Conservation (phyloP, 2,797 vertebrate genomes). For the Acrossocheilus wenchowensis region DNA sequence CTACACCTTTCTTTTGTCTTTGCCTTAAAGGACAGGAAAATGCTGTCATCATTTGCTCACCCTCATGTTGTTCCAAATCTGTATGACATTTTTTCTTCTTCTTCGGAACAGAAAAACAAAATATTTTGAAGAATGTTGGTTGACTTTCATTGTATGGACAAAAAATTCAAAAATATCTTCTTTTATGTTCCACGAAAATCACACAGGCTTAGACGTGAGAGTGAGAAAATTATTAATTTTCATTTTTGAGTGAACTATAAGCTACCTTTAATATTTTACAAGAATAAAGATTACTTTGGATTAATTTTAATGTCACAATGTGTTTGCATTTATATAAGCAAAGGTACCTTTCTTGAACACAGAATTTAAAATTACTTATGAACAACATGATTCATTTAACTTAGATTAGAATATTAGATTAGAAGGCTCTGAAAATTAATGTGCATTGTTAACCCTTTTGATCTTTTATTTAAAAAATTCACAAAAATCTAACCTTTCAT, state of each 20-base stretch:
- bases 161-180: neutral
- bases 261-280: neutral
- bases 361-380: too few species aligned
- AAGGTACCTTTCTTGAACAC: too few species aligned
- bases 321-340: neutral
- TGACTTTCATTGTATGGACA: neutral
- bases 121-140: neutral
- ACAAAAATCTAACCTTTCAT: too few species aligned
- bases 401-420: too few species aligned
- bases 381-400: too few species aligned
- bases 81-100: neutral
- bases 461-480: too few species aligned
- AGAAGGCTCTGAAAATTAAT: too few species aligned
- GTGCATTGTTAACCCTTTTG: too few species aligned
- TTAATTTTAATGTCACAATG: neutral
- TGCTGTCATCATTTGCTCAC: neutral
- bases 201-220: neutral
- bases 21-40: neutral
- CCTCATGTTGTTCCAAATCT: neutral
- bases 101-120: neutral
- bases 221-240: neutral
- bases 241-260: neutral
- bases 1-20: neutral
- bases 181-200: neutral
- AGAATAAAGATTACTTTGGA: neutral